Evolutionary conservation across 2,797 vertebrate genomes (phyloP).

Genomic region (Setipinna tenuifilis): DNA sequence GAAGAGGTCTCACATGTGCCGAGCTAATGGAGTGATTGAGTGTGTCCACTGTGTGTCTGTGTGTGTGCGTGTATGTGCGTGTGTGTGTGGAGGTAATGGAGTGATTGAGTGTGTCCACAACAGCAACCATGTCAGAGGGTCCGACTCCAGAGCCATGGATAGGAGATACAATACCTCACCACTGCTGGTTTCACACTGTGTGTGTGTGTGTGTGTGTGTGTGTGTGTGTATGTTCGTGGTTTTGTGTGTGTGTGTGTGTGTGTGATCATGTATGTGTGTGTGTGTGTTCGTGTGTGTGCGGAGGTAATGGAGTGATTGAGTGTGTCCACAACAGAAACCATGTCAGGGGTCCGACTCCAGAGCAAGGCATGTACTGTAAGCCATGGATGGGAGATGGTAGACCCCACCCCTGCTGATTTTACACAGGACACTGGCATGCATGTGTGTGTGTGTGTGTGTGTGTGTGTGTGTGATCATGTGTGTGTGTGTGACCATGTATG

Average conservation of each 20-base stretch:
- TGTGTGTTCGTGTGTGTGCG: background rate
- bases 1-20: background rate
- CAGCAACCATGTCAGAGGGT: background rate
- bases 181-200: too few species aligned
- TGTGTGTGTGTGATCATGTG: background rate
- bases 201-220: too few species aligned
- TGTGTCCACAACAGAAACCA: background rate
- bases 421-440: too few species aligned
- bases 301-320: background rate
- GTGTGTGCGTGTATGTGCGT: too few species aligned
- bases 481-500: background rate
- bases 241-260: background rate
- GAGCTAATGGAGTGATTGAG: background rate
- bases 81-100: background rate
- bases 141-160: background rate
- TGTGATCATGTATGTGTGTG: background rate
- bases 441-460: background rate
- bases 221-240: too few species aligned
- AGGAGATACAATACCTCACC: too few species aligned
- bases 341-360: background rate
- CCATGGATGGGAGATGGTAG: background rate
- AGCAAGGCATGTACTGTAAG: too few species aligned
- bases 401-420: too few species aligned
- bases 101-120: too few species aligned
- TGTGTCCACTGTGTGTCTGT: background rate